Base-by-base conservation (phyloP, 2,113 vertebrate genomes). In the Megatriorchis doriae region DNA sequence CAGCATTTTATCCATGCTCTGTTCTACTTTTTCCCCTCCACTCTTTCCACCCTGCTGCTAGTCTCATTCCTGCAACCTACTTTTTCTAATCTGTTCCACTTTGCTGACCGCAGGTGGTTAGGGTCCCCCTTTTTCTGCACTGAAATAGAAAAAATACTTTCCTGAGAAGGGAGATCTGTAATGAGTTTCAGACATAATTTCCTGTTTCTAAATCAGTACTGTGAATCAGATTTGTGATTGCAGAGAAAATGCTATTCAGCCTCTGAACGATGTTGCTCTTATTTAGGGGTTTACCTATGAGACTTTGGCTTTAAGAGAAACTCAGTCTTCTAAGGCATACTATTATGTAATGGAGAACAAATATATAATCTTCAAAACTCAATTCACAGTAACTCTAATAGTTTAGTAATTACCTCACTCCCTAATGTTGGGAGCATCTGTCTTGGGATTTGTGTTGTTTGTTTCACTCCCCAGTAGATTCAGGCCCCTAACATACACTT, bases 11-110 rank as follows among this genome's bases (percentile, higher is more conserved):
- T 84, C 73, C 56, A 16, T 74, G 40, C 40, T 61, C 5, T 56
- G 53, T 56, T 87, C 70, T 71, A 32, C 72, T 93, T 77, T 77
- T 52, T 8, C 31, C 42, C 21, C 23, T 79, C 14, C 13, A 10
- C 29, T 77, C 36, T 72, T 81, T 68, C 70, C 59, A 59, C 26
- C 81, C 84, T 85, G 66, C 90, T 96, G 91, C 25, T 96, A 52
- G 52, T 94, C 66, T 66, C 50, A 90, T 87, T 95, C 34, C 81
- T 3, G 5, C 56, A 94, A 85, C 90, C 92, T 94, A 65, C 62
- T 94, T 97, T 95, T 94, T 55, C 70, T 94, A 43, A 73, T 90
- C 43, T 80, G 78, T 93, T 96, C 94, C 58, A 87, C 73, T 97
- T 94, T 91, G 36, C 84, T 95, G 90, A 93, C 66, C 36, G 22